phyloP scores from a whole-genome alignment of 2,888 invertebrate species.

The Eubasilissa splendida region DNA sequence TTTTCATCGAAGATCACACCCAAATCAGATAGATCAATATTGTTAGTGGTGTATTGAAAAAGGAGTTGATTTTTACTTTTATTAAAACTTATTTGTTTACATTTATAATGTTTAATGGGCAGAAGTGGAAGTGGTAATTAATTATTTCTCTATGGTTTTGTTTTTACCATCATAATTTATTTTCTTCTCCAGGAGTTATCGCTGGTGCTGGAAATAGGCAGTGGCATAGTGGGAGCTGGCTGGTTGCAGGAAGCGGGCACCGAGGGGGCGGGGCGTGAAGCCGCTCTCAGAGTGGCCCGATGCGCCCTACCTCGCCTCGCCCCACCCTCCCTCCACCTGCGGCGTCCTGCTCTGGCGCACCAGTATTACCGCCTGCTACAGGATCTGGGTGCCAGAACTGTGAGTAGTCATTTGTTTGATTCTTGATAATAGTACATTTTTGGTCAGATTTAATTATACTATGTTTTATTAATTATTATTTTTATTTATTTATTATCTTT shows the following conservation, averaged over 20 bases:
- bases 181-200: slow-evolving; percentile 79
- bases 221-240: slow-evolving; percentile 64
- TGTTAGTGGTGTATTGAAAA: no score
- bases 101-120: no score
- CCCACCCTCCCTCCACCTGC: slow-evolving; percentile 65
- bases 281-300: slow-evolving; percentile 61
- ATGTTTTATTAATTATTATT: no score
- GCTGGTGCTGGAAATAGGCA: slow-evolving; percentile 84
- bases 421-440: no score
- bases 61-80: no score
- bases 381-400: slow-evolving; percentile 64
- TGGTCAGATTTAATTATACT: no score
- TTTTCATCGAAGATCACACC: no score
- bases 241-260: slow-evolving; percentile 59
- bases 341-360: slow-evolving; percentile 63
- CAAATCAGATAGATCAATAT: no score
- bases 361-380: slow-evolving; percentile 68
- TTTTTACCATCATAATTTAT: background rate
- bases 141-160: no score
- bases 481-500: no score
- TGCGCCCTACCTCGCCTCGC: slow-evolving; percentile 66
- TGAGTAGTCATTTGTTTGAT: background rate
- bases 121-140: no score
- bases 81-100: no score
- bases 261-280: slow-evolving; percentile 60